phyloP scores from a whole-genome alignment of 2,888 invertebrate genomes.

The Brachylomia viminalis region DNA sequence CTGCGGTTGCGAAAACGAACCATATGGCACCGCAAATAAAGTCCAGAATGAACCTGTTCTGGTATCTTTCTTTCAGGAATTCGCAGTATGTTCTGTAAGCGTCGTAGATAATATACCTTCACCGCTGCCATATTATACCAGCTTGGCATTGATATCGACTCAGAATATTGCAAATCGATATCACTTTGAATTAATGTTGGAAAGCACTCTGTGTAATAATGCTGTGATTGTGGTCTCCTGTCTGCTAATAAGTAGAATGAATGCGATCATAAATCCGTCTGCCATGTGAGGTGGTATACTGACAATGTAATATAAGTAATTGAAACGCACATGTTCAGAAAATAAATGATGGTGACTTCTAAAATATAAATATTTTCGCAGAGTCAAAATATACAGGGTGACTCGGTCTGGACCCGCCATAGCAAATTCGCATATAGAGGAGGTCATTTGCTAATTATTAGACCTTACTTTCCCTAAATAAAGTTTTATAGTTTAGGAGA shows the following conservation, averaged over 20 bases:
- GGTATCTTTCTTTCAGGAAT: constrained; percentile 5
- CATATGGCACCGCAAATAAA: neutral
- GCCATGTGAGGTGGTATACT: neutral
- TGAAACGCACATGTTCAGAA: neutral
- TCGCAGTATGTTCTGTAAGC: constrained; percentile 16
- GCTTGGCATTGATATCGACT: constrained; percentile 28
- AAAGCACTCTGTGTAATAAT: neutral
- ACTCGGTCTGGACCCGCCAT: too few species aligned
- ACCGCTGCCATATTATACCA: constrained; percentile 19
- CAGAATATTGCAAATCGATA: constrained; percentile 41
- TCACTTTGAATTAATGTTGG: constrained; percentile 19
- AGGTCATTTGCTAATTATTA: too few species aligned
- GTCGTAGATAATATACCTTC: constrained; percentile 30
- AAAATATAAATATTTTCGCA: neutral
- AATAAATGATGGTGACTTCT: neutral
- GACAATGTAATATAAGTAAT: neutral
- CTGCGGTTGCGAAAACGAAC: neutral
- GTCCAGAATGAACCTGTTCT: neutral
- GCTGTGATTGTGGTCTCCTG: neutral
- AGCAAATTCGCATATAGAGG: too few species aligned
- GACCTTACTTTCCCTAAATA: too few species aligned
- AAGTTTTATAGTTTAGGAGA: too few species aligned
- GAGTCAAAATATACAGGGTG: constrained; percentile 3
- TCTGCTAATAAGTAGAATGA: neutral
- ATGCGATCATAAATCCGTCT: neutral